Evolutionary conservation across 2,888 invertebrate genomes (phyloP).

Genomic region (Dromius quadrimaculatus): DNA sequence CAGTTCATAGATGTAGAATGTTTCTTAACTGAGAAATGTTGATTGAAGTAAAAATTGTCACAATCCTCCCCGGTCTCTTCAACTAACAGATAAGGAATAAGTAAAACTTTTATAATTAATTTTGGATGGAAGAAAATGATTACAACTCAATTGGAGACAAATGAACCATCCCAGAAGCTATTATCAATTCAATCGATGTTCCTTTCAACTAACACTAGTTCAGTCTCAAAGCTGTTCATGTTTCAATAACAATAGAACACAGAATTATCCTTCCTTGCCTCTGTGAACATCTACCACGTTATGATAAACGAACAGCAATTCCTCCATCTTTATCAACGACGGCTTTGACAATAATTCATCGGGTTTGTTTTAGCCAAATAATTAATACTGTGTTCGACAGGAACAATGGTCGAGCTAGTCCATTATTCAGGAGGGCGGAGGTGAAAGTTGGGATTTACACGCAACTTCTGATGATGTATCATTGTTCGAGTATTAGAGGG

Average conservation of each 20-base stretch:
- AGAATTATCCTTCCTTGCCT: conserved; percentile 14
- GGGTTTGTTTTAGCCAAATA: conserved; percentile 42
- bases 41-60: too few relatives aligned
- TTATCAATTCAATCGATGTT: conserved; percentile 33
- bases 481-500: not conserved
- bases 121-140: too few relatives aligned
- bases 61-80: too few relatives aligned
- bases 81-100: too few relatives aligned
- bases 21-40: too few relatives aligned
- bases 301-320: conserved; percentile 35
- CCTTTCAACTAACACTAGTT: conserved; percentile 1
- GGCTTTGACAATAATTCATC: conserved; percentile 41
- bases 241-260: conserved; percentile 18
- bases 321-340: conserved; percentile 32
- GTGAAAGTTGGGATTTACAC: conserved; percentile 4
- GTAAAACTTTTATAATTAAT: too few relatives aligned
- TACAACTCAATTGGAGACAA: too few relatives aligned
- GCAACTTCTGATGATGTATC: conserved; percentile 39
- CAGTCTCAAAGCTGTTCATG: conserved; percentile 13
- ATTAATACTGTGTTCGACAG: conserved; percentile 42
- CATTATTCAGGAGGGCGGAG: conserved; percentile 20
- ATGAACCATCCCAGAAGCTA: not conserved
- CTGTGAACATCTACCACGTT: not conserved
- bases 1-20: too few relatives aligned
- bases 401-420: conserved; percentile 26